These are phyloP conservation scores for Drosophila quasianomalipes DNA, from an alignment of 2,888 invertebrate species.

Conservation along the genomic window DNA sequence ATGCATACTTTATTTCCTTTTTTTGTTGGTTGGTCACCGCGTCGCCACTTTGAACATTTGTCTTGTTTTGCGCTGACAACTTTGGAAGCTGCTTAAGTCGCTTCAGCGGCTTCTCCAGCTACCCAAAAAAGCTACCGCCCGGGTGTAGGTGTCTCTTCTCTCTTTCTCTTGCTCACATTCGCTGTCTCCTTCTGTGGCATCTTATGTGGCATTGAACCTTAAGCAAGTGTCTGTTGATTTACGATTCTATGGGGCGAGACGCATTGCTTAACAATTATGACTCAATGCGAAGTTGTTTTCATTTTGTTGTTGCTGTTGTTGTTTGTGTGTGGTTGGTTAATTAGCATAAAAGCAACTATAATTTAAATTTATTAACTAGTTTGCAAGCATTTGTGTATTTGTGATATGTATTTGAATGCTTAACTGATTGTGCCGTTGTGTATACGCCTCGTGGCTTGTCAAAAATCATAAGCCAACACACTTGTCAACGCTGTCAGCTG, in stretches of 20 bases:
- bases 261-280: conserved; percentile 58
- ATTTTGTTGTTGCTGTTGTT: conserved; percentile 24
- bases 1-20: conserved; percentile 18
- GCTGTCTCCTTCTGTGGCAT: conserved; percentile 12
- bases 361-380: conserved; percentile 55
- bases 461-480: conserved; percentile 79
- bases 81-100: conserved; percentile 82
- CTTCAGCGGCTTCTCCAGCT: conserved; percentile 53
- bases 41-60: conserved; percentile 79
- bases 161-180: background rate
- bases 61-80: conserved; percentile 80
- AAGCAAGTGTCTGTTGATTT: conserved; percentile 52
- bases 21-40: conserved; percentile 42
- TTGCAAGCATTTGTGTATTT: conserved; percentile 11
- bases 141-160: conserved; percentile 64
- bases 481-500: conserved; percentile 78
- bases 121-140: conserved; percentile 52
- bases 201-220: conserved; percentile 71
- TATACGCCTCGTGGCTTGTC: conserved; percentile 77
- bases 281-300: conserved; percentile 43
- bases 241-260: conserved; percentile 45
- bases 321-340: conserved; percentile 26
- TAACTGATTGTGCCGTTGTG: conserved; percentile 49
- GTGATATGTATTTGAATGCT: conserved; percentile 17
- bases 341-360: conserved; percentile 71